phyloP scores from a whole-genome alignment of 2,797 vertebrate genomes.

The Onychomys arenicola region DNA sequence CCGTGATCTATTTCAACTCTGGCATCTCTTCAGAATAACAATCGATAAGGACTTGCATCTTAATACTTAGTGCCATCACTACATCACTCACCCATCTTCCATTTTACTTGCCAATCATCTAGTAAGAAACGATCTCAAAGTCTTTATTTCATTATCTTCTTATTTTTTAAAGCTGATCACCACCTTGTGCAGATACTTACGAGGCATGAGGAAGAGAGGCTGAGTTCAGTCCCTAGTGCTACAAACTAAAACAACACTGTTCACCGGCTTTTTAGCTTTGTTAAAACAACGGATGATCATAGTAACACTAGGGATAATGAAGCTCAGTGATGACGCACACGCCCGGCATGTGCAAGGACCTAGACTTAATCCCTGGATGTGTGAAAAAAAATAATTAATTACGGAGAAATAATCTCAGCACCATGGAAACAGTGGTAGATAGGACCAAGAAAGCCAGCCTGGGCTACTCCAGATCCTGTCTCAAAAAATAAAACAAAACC shows the following conservation, averaged over 20 bases:
- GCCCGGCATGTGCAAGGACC: not conserved
- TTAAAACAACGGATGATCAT: fast-evolving
- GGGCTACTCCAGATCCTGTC: not conserved
- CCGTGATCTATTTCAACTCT: not conserved
- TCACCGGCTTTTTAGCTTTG: not conserved
- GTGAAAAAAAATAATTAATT: not conserved
- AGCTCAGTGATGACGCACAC: too few relatives aligned
- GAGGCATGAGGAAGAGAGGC: too few relatives aligned
- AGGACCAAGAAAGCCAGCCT: not conserved
- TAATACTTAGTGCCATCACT: not conserved
- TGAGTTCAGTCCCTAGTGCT: not conserved
- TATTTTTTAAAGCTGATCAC: not conserved
- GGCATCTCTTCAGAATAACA: not conserved
- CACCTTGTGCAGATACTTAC: not conserved
- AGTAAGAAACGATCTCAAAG: not conserved
- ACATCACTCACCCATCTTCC: not conserved
- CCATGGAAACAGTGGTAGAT: not conserved
- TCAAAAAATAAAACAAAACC: not conserved
- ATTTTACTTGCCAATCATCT: constrained; percentile 1
- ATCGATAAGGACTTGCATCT: not conserved
- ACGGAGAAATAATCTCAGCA: not conserved
- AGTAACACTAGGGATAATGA: not conserved
- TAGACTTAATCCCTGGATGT: not conserved
- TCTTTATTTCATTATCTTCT: not conserved
- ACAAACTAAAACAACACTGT: not conserved